A percentile compares a stretch with the other conserved stretches of the same genome.
phyloP scores from a whole-genome alignment of 2,888 invertebrate species.

The Parascotia fuliginaria region DNA sequence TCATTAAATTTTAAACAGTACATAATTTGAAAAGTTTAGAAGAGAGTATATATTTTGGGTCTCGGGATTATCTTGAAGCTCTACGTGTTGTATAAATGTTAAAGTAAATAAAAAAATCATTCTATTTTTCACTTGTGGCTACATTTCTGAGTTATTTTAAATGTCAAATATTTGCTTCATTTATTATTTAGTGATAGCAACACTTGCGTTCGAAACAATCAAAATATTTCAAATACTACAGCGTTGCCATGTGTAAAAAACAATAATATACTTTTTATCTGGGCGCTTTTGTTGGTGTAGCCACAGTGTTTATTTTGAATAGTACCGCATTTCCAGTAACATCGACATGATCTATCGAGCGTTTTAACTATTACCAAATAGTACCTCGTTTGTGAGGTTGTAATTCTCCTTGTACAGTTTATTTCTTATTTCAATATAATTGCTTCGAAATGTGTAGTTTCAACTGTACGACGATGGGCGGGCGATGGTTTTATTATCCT shows the following conservation, averaged over 20 bases:
- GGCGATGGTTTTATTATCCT: no score
- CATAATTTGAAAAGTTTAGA: slow-evolving; percentile 31
- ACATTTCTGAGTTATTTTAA: slow-evolving; percentile 14
- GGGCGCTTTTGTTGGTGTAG: slow-evolving; percentile 11
- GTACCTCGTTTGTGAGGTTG: slow-evolving; percentile 28
- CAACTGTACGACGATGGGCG: no score
- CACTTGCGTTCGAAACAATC: slow-evolving; percentile 21
- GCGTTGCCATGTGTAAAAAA: not conserved
- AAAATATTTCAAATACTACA: slow-evolving; percentile 17
- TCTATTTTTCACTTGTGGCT: slow-evolving; percentile 25
- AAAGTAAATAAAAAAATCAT: slow-evolving; percentile 23
- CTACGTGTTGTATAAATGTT: slow-evolving; percentile 31
- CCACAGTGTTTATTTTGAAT: slow-evolving; percentile 6
- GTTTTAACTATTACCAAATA: slow-evolving; percentile 26
- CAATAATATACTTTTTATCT: not conserved
- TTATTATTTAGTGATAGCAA: not conserved
- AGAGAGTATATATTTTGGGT: slow-evolving; percentile 23
- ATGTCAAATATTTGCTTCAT: slow-evolving; percentile 7
- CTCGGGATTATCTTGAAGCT: slow-evolving; percentile 18
- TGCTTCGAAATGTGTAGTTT: slow-evolving; percentile 51
- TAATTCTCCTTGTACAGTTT: slow-evolving; percentile 48
- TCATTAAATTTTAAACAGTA: slow-evolving; percentile 47
- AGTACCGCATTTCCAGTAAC: slow-evolving; percentile 34
- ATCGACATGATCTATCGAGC: slow-evolving; percentile 32
- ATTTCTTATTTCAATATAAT: slow-evolving; percentile 49